Evolutionary conservation across 2,113 vertebrate genomes (phyloP), one percentile per base, ranked within the genome.

Genomic region (Pluvialis apricaria): DNA sequence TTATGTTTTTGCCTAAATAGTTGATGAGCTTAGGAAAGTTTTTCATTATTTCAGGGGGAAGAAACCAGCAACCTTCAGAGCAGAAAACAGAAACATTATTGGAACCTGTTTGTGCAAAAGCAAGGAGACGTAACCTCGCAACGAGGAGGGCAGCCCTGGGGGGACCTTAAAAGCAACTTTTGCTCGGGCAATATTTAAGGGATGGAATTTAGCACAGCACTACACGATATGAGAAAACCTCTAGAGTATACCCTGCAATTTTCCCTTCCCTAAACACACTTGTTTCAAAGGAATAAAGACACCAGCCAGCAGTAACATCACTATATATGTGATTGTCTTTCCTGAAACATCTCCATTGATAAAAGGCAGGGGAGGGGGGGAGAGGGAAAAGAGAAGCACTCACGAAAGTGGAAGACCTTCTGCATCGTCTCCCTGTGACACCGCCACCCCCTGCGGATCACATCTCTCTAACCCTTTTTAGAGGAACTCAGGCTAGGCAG

Each of bases 121-220:
- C 54, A n/a, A 65, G 32, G 34, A 79, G 29, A 29, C 2, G 14
- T 7, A 65, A 85, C 10, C 86, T 82, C 0, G 0, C 42, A 36
- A 11, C 2, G 32, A 49, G 11, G 10, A 5, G 42, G 20, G 13
- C 51, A 78, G 60, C 24, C 71, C 40, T 73, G 21, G 29, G 76
- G 32, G 20, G 57, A 16, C 32, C 31, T 88, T 49, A 60, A 66
- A 69, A 84, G 32, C 73, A 55, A 16, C 47, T 78, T 90, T 55
- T 62, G 8, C 45, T 52, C 51, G 34, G 77, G 47, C 31, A 72
- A 36, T 84, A 71, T 75, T 92, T 95, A 88, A 91, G 26, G 22
- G 62, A 82, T 44, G n/a, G 54, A 82, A 86, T 66, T 82, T 34
- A 80, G 11, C 26, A 38, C 36, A 82, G 40, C 32, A 32, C 36